Evolutionary conservation across 1,140 invertebrate genomes (phyloP).

Genomic region (Calliphora vicina): DNA sequence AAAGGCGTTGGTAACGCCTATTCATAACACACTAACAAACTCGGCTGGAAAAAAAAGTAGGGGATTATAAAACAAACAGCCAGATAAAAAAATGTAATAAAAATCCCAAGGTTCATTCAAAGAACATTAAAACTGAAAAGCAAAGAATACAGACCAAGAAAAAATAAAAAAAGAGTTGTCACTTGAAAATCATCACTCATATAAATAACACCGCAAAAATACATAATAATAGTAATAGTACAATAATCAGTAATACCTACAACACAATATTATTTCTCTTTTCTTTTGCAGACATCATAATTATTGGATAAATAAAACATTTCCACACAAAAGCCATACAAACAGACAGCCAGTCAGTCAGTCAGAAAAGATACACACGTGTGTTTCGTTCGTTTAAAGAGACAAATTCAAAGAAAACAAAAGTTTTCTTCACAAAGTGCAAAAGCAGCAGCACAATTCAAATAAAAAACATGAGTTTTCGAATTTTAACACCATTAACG

Average conservation of each 20-base stretch:
- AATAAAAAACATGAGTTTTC: constrained; percentile 10
- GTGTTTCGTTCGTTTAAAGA: neutral
- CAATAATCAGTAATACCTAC: too few species aligned
- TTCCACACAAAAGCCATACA: neutral
- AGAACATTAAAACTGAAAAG: neutral
- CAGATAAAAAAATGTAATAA: neutral
- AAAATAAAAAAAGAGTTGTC: neutral
- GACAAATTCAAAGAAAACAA: neutral
- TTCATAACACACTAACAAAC: neutral
- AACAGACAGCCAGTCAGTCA: too few species aligned
- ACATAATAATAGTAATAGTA: too few species aligned
- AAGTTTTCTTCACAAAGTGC: neutral
- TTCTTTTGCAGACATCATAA: neutral
- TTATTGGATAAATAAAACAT: neutral
- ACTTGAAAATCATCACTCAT: neutral
- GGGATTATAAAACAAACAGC: neutral
- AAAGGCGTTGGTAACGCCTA: neutral
- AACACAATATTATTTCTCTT: neutral
- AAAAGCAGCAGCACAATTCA: neutral
- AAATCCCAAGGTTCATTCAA: neutral
- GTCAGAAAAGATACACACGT: neutral
- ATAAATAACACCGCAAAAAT: neutral
- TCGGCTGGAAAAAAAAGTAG: neutral
- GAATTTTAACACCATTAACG: constrained; percentile 9
- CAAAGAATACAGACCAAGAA: neutral